phyloP scores from a whole-genome alignment of 2,113 vertebrate genomes.

The Echinops telfairi region DNA sequence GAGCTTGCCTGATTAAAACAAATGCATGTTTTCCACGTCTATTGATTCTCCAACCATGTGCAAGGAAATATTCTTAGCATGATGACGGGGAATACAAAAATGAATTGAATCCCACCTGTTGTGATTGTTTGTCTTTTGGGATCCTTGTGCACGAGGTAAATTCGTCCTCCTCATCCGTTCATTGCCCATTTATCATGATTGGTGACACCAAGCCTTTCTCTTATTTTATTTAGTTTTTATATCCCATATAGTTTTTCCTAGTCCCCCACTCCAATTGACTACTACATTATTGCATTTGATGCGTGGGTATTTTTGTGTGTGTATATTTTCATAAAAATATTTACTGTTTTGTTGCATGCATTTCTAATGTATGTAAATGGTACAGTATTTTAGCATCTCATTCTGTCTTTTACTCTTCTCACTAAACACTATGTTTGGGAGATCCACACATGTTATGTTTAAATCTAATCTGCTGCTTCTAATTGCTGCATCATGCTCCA shows the following conservation, averaged over 20 bases:
- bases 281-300: constrained; percentile 52
- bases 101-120: constrained; percentile 11
- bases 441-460: constrained; percentile 64
- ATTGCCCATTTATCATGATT: neutral
- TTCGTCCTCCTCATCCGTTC: neutral
- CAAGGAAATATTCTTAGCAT: constrained; percentile 39
- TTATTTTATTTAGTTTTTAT: constrained; percentile 28
- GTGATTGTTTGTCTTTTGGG: neutral
- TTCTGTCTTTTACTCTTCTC: constrained; percentile 58
- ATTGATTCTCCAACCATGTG: neutral
- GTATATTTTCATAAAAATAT: constrained; percentile 70
- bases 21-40: constrained; percentile 1
- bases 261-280: neutral
- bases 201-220: constrained; percentile 7
- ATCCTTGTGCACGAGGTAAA: neutral
- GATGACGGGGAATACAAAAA: constrained; percentile 34
- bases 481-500: constrained; percentile 63
- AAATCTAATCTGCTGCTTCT: constrained; percentile 72
- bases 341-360: constrained; percentile 67
- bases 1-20: constrained; percentile 21
- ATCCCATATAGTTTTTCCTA: neutral
- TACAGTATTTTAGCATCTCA: constrained; percentile 55
- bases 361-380: constrained; percentile 70
- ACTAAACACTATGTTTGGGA: constrained; percentile 70
- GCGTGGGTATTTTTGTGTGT: constrained; percentile 55